A percentile compares a stretch with the other conserved stretches of the same genome.
Evolutionary conservation across 2,797 vertebrate genomes (phyloP).

Genomic region (Anas flavirostris): DNA sequence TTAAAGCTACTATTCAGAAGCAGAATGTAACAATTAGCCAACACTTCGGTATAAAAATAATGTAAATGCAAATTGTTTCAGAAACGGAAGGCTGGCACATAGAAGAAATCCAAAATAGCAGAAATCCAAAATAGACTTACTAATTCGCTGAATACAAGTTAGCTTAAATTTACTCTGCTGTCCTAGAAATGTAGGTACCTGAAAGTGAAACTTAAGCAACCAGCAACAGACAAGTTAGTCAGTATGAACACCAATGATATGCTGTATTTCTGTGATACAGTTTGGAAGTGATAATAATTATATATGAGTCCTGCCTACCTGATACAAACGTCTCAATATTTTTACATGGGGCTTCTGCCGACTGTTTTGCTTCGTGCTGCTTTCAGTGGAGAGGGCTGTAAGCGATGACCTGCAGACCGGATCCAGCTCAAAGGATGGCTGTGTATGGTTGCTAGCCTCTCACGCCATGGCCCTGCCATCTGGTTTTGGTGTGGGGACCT

Average conservation of each 20-base stretch:
- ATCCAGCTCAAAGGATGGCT: neutral
- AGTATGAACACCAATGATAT: neutral
- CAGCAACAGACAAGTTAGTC: neutral
- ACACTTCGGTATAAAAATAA: neutral
- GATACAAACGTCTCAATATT: neutral
- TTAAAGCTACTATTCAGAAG: neutral
- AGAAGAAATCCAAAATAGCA: neutral
- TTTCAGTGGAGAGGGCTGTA: fast-evolving
- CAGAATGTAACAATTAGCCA: neutral
- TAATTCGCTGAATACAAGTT: neutral
- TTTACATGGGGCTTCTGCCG: neutral
- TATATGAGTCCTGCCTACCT: neutral
- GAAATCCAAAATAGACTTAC: neutral
- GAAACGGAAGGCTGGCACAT: neutral
- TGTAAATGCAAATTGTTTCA: neutral
- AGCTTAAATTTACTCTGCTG: neutral
- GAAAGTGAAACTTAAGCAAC: neutral
- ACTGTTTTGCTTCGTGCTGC: neutral
- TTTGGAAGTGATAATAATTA: neutral
- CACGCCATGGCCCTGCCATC: neutral
- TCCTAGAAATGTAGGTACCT: neutral
- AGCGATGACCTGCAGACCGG: neutral
- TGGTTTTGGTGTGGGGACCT: neutral
- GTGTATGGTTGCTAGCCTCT: neutral
- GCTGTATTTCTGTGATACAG: neutral